Conservation (phyloP, 2,888 invertebrate genomes). For the Drosophila cognata region DNA sequence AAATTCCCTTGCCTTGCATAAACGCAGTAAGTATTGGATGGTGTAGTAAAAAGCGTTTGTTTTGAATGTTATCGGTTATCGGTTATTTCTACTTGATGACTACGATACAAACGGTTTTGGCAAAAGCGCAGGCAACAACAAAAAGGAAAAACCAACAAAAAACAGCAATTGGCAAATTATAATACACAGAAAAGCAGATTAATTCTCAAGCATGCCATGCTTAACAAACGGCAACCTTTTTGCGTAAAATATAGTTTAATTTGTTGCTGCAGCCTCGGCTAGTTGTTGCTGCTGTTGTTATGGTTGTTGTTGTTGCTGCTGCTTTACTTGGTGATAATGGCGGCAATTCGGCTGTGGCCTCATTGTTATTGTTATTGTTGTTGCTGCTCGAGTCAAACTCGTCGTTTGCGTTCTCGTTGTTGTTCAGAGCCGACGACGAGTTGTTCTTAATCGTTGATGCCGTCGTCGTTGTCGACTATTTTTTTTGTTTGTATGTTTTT, state of each 20-base stretch:
- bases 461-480: slow-evolving; percentile 60
- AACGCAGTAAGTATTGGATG: slow-evolving; percentile 2
- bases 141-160: slow-evolving; percentile 26
- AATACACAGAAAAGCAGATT: slow-evolving; percentile 45
- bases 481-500: not conserved
- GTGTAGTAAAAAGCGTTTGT: slow-evolving; percentile 53
- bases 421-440: slow-evolving; percentile 63
- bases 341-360: slow-evolving; percentile 25
- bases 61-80: slow-evolving; percentile 8
- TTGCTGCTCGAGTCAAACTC: slow-evolving; percentile 42
- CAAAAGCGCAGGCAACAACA: slow-evolving; percentile 56
- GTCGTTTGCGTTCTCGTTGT: slow-evolving; percentile 62
- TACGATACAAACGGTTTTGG: slow-evolving; percentile 57
- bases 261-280: slow-evolving; percentile 64
- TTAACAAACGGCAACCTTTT: slow-evolving; percentile 76
- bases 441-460: slow-evolving; percentile 54
- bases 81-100: slow-evolving; percentile 25
- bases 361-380: slow-evolving; percentile 48
- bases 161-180: slow-evolving; percentile 39
- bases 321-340: slow-evolving; percentile 24
- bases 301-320: slow-evolving; percentile 30
- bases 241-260: slow-evolving; percentile 76
- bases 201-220: slow-evolving; percentile 68
- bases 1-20: not conserved
- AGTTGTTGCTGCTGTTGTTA: slow-evolving; percentile 40